A percentile compares a stretch with the other conserved stretches of the same genome.
Conservation (phyloP, 2,113 vertebrate genomes). For the Mormyrus iriodes region DNA sequence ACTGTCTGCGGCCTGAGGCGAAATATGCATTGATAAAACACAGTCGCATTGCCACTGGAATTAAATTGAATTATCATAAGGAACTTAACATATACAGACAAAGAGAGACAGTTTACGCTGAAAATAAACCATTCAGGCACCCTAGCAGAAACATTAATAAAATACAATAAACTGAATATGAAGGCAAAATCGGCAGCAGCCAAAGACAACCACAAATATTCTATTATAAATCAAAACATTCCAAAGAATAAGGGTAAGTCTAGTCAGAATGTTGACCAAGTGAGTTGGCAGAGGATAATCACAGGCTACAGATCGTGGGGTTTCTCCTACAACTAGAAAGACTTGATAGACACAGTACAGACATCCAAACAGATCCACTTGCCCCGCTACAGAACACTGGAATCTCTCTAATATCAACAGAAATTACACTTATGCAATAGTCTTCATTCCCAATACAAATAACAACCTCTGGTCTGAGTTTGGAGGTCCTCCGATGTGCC, state of each 20-base stretch:
- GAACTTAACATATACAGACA: background rate
- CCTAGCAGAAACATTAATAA: background rate
- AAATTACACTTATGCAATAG: background rate
- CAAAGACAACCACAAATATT: background rate
- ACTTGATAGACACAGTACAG: background rate
- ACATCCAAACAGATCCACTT: background rate
- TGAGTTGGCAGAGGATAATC: background rate
- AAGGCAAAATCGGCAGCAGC: background rate
- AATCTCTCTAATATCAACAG: background rate
- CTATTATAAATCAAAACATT: background rate
- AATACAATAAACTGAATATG: background rate
- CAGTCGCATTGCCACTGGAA: constrained; percentile 18
- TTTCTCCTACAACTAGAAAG: background rate
- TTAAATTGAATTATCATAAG: constrained; percentile 15
- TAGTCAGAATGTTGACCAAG: background rate
- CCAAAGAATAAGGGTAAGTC: background rate
- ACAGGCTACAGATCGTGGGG: background rate
- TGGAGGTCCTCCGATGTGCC: background rate
- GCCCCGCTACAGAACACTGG: background rate
- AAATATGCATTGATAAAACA: constrained; percentile 7
- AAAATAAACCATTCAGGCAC: background rate
- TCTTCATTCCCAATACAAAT: background rate
- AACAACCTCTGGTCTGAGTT: background rate
- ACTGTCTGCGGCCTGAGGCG: background rate
- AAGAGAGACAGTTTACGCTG: background rate